These are phyloP conservation scores for Listrodromus nycthemerus DNA, from an alignment of 2,888 invertebrate species.

Conservation along the genomic window DNA sequence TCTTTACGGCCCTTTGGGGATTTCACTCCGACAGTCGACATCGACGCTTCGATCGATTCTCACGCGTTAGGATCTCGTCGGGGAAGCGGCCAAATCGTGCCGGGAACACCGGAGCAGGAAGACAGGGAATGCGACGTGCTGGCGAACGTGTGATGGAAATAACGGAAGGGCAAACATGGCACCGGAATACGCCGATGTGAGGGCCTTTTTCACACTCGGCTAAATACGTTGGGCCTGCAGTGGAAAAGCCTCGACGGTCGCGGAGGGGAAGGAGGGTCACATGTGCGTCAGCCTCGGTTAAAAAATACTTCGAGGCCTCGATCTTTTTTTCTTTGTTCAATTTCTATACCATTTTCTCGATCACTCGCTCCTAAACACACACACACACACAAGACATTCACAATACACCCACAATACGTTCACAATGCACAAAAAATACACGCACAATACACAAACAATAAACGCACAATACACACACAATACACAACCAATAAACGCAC, in stretches of 20 bases:
- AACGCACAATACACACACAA: too few species aligned
- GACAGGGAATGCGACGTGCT: not conserved
- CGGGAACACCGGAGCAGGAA: not conserved
- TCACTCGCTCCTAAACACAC: not conserved
- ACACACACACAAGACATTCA: not conserved
- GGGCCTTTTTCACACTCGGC: constrained; percentile 11
- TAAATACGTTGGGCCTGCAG: constrained; percentile 9
- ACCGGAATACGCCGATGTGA: not conserved
- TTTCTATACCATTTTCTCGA: not conserved
- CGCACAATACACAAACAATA: too few species aligned
- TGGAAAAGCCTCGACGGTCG: not conserved
- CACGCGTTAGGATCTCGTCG: constrained; percentile 25
- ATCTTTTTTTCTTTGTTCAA: not conserved
- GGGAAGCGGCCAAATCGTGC: constrained; percentile 27
- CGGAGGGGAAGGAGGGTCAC: not conserved
- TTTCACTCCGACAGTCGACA: constrained; percentile 18
- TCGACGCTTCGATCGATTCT: constrained; percentile 33
- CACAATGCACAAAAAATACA: too few species aligned
- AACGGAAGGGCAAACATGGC: not conserved
- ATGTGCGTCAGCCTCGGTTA: not conserved
- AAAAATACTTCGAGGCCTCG: constrained; percentile 11
- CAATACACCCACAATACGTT: too few species aligned
- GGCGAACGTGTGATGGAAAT: not conserved
- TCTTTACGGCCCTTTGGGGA: constrained; percentile 30
- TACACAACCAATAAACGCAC: too few species aligned